Conservation (phyloP, 2,113 vertebrate species). For the Ageneiosus marmoratus region DNA sequence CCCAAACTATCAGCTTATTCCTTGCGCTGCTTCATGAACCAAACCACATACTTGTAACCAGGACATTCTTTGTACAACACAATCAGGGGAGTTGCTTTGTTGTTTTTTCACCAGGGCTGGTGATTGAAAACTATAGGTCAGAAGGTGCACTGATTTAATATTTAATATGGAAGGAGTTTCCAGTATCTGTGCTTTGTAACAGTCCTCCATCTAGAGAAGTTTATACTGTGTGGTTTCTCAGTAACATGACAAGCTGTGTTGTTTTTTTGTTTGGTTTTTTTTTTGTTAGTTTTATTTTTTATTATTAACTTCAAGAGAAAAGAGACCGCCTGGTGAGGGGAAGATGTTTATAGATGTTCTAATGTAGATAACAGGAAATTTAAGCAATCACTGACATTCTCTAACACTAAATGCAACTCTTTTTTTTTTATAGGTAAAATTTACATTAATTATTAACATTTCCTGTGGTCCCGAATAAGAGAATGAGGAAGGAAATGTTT, state of each 20-base stretch:
- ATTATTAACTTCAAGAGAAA: background rate
- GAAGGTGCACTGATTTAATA: background rate
- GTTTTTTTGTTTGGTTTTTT: too few species aligned
- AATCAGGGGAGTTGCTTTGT: background rate
- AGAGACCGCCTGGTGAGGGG: background rate
- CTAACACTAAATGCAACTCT: background rate
- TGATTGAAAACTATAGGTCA: background rate
- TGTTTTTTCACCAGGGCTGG: background rate
- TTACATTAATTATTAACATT: too few species aligned
- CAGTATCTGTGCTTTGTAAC: background rate
- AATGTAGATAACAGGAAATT: background rate
- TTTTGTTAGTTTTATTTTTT: too few species aligned
- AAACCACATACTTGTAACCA: background rate
- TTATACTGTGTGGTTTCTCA: background rate
- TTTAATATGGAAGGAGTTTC: background rate
- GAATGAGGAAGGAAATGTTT: background rate
- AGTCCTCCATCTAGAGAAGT: background rate
- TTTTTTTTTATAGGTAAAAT: too few species aligned
- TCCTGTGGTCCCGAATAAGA: background rate
- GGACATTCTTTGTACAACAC: background rate
- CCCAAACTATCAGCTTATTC: background rate
- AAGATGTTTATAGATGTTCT: background rate
- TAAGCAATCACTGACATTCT: background rate
- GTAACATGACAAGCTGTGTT: background rate
- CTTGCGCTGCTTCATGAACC: background rate